These are phyloP conservation scores for Trichechus manatus DNA, from an alignment of 2,113 vertebrate species.

Conservation along the genomic window DNA sequence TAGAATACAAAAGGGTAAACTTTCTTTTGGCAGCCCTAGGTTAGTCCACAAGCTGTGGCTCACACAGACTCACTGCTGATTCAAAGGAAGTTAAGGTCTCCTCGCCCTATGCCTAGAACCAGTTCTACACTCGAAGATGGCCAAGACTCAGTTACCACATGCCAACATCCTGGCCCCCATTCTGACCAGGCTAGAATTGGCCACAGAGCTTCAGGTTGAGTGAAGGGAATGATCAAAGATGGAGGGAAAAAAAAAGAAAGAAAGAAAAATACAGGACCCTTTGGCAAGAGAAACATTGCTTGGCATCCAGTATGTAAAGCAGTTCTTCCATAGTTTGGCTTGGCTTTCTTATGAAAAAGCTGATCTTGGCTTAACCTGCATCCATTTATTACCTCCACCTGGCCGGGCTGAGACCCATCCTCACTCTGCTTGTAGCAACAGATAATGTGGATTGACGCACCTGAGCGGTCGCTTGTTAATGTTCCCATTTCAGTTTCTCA, in stretches of 20 bases:
- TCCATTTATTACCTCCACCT: slow-evolving; percentile 74
- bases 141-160: slow-evolving; percentile 59
- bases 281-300: slow-evolving; percentile 77
- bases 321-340: slow-evolving; percentile 77
- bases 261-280: slow-evolving; percentile 47
- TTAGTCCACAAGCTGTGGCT: background rate
- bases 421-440: slow-evolving; percentile 61
- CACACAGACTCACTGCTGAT: background rate
- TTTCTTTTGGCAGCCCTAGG: background rate
- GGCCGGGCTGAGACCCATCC: slow-evolving; percentile 51
- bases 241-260: slow-evolving; percentile 58
- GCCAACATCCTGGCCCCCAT: slow-evolving; percentile 54
- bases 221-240: slow-evolving; percentile 69
- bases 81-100: background rate
- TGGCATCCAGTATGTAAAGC: slow-evolving; percentile 76
- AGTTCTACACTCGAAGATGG: slow-evolving; percentile 49
- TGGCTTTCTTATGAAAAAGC: slow-evolving; percentile 72
- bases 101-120: background rate
- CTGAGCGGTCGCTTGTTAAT: background rate
- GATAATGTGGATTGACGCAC: background rate
- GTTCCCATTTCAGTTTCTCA: slow-evolving; percentile 64
- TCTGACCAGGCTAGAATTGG: slow-evolving; percentile 65
- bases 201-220: slow-evolving; percentile 73
- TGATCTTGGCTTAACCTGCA: slow-evolving; percentile 73
- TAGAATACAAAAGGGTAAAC: accelerated